A percentile compares a stretch with the other conserved stretches of the same genome.
Conservation (phyloP, 2,888 invertebrate genomes). For the Clusia tigrina region DNA sequence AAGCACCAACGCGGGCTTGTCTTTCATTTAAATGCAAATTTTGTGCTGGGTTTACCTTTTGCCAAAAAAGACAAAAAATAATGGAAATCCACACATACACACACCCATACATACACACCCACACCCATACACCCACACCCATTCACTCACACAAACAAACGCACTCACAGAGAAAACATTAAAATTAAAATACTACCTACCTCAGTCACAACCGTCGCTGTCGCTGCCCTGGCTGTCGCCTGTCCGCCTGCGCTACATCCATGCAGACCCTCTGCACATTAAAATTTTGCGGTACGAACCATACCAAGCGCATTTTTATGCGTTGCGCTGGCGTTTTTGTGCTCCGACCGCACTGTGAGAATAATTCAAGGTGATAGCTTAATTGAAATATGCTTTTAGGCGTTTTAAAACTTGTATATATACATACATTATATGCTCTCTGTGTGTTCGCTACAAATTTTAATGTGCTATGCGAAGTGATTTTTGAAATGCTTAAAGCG, state of each 20-base stretch:
- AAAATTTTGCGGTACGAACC: not conserved
- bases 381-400: slow-evolving; percentile 63
- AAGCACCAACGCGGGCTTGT: slow-evolving; percentile 37
- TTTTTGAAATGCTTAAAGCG: slow-evolving; percentile 29
- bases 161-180: no score
- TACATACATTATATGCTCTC: no score
- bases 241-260: not conserved
- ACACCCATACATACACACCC: no score
- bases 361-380: slow-evolving; percentile 62
- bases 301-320: not conserved
- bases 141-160: no score
- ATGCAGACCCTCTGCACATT: not conserved
- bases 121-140: no score
- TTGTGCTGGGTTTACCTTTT: slow-evolving; percentile 50
- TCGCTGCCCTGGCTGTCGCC: not conserved
- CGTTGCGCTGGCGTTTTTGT: slow-evolving; percentile 1
- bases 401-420: slow-evolving; percentile 44
- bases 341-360: slow-evolving; percentile 45
- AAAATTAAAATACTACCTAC: slow-evolving; percentile 42
- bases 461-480: slow-evolving; percentile 53
- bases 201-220: not conserved
- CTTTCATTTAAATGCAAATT: slow-evolving; percentile 63
- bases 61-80: slow-evolving; percentile 34
- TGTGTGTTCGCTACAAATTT: slow-evolving; percentile 41
- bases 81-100: no score